phyloP scores from a whole-genome alignment of 1,140 invertebrate genomes.

The Bombus ignitus region DNA sequence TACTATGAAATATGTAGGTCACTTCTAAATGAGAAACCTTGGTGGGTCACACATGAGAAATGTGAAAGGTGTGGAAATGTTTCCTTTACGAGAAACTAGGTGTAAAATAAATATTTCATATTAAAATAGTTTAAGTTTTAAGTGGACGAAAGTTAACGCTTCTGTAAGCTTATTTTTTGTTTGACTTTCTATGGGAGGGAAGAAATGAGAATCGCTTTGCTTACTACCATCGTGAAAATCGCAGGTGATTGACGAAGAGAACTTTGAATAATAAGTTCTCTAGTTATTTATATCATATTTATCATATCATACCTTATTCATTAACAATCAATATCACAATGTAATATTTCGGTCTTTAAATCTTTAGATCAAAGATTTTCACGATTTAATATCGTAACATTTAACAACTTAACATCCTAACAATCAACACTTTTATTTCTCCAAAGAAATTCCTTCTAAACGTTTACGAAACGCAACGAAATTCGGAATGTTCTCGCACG shows the following conservation, averaged over 20 bases:
- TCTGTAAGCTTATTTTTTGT: too few relatives aligned
- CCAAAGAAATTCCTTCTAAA: neutral
- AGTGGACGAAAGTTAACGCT: neutral
- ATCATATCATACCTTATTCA: too few relatives aligned
- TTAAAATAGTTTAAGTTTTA: neutral
- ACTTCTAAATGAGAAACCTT: neutral
- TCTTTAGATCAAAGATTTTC: too few relatives aligned
- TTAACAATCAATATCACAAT: too few relatives aligned
- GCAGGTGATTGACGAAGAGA: neutral
- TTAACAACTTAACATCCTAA: neutral
- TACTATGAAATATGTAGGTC: neutral
- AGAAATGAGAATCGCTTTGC: neutral
- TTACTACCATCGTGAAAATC: neutral
- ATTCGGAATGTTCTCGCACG: neutral
- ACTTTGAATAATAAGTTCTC: neutral
- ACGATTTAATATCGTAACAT: neutral
- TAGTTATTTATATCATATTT: too few relatives aligned
- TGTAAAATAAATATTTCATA: neutral
- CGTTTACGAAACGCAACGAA: neutral
- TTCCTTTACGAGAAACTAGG: neutral
- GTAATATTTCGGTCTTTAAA: too few relatives aligned
- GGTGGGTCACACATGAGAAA: neutral
- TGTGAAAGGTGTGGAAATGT: neutral
- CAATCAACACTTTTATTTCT: too few relatives aligned
- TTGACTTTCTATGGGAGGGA: too few relatives aligned